Evolutionary conservation across 2,797 vertebrate species (phyloP), one percentile per base, ranked within the genome.

Genomic region (Decapterus maruadsi): DNA sequence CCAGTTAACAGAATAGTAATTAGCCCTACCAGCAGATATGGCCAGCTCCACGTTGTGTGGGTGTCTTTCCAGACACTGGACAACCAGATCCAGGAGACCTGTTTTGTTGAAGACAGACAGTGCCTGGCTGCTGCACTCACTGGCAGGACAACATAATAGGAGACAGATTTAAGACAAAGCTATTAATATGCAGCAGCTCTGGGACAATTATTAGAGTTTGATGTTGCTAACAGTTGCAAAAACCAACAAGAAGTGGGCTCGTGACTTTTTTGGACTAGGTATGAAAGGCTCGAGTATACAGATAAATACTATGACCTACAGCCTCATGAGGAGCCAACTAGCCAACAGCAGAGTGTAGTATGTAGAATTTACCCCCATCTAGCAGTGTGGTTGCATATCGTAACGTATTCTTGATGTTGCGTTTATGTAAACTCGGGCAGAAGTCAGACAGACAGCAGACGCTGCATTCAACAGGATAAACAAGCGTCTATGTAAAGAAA

Each of bases 61-160:
- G 87, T 97, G 96, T 77, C 92, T 96, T 89, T 96, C 96, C 87
- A 99, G 88, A 93, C 93, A 99, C 78, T 93, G 96, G 75, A 98
- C 86, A 4, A 98, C 91, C 89, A 95, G 72, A 63, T 97, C 96
- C 86, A 99, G 90, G 66, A 99, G 97, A 55, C 95, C 96, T 29
- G 96, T 94, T 89, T 95, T 98, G 93, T 97, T 99, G 94, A 99
- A 99, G 85, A 97, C 80, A 9, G 94, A 94, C 9, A 99, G 90
- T 0, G 97, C 97, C 19, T 94, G 96, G 90, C 86, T 95, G 92
- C 95, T 98, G 95, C 95, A 97, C 92, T 99, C 98, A 92, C 98
- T 99, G 87, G 34, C 12, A 68, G 65, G 55, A 78, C 17, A 26
- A 58, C 3, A 76, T 2, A 61, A 48, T 1, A 42, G 14, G 22